Percentiles rank a stretch among this genome's conserved stretches.
These are phyloP conservation scores for Dryobotodes eremita DNA, from an alignment of 2,888 invertebrate genomes.

Conservation along the genomic window DNA sequence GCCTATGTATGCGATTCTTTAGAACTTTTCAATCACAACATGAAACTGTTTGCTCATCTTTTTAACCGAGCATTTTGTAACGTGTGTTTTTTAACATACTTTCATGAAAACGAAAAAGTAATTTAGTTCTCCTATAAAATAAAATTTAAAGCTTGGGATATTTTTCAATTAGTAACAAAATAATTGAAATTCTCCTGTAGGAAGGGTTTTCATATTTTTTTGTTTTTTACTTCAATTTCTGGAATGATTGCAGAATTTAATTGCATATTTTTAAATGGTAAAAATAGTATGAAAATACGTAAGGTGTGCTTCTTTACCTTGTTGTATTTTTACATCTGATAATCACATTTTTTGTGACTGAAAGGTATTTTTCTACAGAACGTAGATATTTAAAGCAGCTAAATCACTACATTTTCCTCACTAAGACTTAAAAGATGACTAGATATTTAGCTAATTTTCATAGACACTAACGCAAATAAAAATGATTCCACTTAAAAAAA, in stretches of 20 bases:
- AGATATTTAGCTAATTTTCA: too few relatives aligned
- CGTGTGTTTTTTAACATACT: background rate
- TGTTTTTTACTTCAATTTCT: background rate
- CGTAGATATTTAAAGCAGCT: too few relatives aligned
- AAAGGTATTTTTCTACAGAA: too few relatives aligned
- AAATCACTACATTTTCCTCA: too few relatives aligned
- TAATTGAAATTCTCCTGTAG: background rate
- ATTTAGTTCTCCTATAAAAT: background rate
- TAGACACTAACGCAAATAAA: too few relatives aligned
- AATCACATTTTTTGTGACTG: too few relatives aligned
- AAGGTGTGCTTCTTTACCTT: too few relatives aligned
- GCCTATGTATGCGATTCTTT: slow-evolving; percentile 46
- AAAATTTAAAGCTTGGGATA: background rate
- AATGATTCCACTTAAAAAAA: too few relatives aligned
- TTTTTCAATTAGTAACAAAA: background rate
- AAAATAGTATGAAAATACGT: background rate
- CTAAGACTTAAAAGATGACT: too few relatives aligned
- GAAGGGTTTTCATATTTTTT: background rate
- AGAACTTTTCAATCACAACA: slow-evolving; percentile 60
- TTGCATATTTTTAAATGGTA: background rate
- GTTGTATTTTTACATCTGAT: too few relatives aligned
- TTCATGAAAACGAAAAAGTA: background rate
- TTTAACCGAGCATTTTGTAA: background rate
- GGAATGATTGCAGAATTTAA: background rate
- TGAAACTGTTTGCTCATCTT: slow-evolving; percentile 47